Conservation (phyloP, 2,888 invertebrate species). For the Sylvicola fuscatus region DNA sequence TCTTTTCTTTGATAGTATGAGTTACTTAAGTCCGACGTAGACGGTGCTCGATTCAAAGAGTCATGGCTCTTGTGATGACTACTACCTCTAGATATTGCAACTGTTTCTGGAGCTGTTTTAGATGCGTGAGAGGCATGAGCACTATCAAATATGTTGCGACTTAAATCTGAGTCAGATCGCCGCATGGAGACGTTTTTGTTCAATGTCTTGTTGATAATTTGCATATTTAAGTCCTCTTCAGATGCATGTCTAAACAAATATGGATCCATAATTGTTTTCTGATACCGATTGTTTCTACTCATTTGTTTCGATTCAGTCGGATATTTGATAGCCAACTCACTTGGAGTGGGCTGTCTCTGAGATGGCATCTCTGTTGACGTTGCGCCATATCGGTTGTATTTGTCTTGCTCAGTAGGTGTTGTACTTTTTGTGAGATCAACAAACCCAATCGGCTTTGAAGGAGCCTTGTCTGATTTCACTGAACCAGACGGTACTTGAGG, state of each 20-base stretch:
- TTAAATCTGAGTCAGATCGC: slow-evolving; percentile 7
- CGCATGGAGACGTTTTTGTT: slow-evolving; percentile 9
- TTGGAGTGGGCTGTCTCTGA: not conserved
- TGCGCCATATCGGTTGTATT: too few relatives aligned
- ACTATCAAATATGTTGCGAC: slow-evolving; percentile 6
- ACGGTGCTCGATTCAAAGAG: too few relatives aligned
- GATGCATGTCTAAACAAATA: slow-evolving; percentile 10
- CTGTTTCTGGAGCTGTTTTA: not conserved
- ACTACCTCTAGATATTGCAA: too few relatives aligned
- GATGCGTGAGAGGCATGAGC: slow-evolving; percentile 2
- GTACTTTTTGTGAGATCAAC: not conserved
- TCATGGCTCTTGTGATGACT: not conserved
- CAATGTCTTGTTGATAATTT: slow-evolving; percentile 23
- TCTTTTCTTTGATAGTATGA: too few relatives aligned
- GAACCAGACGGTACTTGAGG: too few relatives aligned
- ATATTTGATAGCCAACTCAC: too few relatives aligned
- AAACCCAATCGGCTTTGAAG: too few relatives aligned
- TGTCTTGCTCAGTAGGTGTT: not conserved
- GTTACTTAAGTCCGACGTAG: too few relatives aligned
- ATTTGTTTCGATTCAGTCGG: not conserved
- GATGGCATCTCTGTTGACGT: not conserved
- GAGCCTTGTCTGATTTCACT: too few relatives aligned
- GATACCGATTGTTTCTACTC: not conserved
- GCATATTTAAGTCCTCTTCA: slow-evolving; percentile 20
- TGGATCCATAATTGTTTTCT: slow-evolving; percentile 5